A percentile compares a stretch with the other conserved stretches of the same genome.
These are phyloP conservation scores for Spatula versicolor DNA, from an alignment of 2,797 vertebrate genomes.

Conservation along the genomic window DNA sequence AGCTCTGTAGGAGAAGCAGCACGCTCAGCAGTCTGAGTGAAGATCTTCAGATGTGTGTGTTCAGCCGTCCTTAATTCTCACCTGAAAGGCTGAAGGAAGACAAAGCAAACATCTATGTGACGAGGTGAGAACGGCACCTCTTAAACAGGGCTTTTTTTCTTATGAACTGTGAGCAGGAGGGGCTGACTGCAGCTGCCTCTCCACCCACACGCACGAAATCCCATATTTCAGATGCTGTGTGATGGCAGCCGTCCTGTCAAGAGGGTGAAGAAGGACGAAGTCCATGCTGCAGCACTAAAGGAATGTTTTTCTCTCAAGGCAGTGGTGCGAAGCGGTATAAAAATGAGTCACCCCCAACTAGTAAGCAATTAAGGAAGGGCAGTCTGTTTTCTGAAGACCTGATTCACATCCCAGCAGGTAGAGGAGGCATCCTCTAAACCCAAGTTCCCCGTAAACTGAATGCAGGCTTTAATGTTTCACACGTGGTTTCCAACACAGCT, in stretches of 20 bases:
- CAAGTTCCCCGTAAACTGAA: not conserved
- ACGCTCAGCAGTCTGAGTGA: not conserved
- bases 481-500: not conserved
- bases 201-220: not conserved
- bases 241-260: not conserved
- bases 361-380: not conserved
- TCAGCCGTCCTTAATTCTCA: not conserved
- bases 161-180: not conserved
- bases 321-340: not conserved
- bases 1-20: not conserved
- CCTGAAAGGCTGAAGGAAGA: not conserved
- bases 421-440: not conserved
- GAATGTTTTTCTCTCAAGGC: not conserved
- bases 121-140: not conserved
- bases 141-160: not conserved
- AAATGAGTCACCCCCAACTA: not conserved
- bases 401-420: not conserved
- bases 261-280: not conserved
- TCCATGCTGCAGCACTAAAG: not conserved
- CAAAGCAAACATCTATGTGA: not conserved
- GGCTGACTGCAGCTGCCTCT: not conserved
- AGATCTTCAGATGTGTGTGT: not conserved
- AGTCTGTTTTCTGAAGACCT: not conserved
- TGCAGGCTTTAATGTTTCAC: not conserved
- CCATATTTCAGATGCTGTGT: not conserved